Evolutionary conservation across 2,113 vertebrate genomes (phyloP).

Genomic region (Eurystomus gularis): DNA sequence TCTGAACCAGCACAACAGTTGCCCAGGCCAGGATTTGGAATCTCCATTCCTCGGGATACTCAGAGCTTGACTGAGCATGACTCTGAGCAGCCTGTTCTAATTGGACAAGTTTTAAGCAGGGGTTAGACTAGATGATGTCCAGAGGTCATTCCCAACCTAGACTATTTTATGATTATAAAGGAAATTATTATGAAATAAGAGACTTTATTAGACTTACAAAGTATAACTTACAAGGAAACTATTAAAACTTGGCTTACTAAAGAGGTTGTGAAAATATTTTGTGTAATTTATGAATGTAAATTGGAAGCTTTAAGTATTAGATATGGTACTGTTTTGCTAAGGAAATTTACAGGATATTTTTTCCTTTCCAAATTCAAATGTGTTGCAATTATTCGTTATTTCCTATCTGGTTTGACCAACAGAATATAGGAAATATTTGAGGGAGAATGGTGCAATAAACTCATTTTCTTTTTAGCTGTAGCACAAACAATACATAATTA

Average conservation of each 20-base stretch:
- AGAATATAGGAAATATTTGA: neutral
- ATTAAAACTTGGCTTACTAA: neutral
- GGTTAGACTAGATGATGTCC: neutral
- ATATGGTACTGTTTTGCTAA: neutral
- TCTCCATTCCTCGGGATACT: neutral
- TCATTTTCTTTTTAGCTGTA: neutral
- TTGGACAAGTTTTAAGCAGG: neutral
- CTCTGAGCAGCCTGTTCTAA: neutral
- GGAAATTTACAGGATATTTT: neutral
- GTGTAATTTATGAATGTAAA: neutral
- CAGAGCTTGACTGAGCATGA: neutral
- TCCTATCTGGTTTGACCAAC: neutral
- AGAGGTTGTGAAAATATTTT: neutral
- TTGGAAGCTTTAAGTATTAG: neutral
- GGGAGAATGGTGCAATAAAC: neutral
- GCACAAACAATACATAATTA: neutral
- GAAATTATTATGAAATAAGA: neutral
- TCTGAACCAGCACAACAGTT: too few species aligned
- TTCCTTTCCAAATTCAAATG: neutral
- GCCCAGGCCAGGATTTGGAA: neutral
- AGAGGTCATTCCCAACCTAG: neutral
- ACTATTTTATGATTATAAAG: neutral
- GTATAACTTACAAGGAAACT: neutral
- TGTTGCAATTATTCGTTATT: neutral
- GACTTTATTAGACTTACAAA: neutral